Evolutionary conservation across 2,888 invertebrate species (phyloP).

Genomic region (Zaprionus bogoriensis): DNA sequence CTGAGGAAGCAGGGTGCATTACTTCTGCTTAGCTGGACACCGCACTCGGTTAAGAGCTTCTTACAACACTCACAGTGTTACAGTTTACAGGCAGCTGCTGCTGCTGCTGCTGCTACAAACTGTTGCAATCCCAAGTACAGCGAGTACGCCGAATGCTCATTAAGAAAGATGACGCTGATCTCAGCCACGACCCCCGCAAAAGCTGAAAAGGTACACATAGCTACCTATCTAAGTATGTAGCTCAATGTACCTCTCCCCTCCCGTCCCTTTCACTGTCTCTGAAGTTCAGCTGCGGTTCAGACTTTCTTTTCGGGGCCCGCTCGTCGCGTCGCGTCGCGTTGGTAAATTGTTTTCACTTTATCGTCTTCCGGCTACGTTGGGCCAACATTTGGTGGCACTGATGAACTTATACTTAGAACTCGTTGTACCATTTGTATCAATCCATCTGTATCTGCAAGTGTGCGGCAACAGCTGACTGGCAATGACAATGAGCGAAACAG

Average conservation of each 20-base stretch:
- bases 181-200: slow-evolving; percentile 17
- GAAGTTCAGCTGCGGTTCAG: slow-evolving; percentile 50
- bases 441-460: slow-evolving; percentile 20
- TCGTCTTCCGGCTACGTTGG: slow-evolving; percentile 52
- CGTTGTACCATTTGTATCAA: neutral
- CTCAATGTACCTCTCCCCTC: slow-evolving; percentile 22
- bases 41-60: neutral
- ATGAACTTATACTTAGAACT: slow-evolving; percentile 38
- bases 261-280: slow-evolving; percentile 1
- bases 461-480: slow-evolving; percentile 54
- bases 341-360: slow-evolving; percentile 63
- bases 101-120: neutral
- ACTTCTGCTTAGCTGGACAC: slow-evolving; percentile 27
- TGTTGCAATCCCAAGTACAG: neutral
- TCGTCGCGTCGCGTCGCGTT: slow-evolving; percentile 55
- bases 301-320: slow-evolving; percentile 49
- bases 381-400: slow-evolving; percentile 25
- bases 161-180: slow-evolving; percentile 33
- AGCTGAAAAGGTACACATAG: no score
- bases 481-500: slow-evolving; percentile 46
- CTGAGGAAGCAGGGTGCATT: slow-evolving; percentile 14
- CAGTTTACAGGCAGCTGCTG: slow-evolving; percentile 30
- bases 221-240: no score
- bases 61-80: no score
- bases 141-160: slow-evolving; percentile 26